Conservation (phyloP, 2,797 vertebrate genomes). For the Girardinus metallicus region DNA sequence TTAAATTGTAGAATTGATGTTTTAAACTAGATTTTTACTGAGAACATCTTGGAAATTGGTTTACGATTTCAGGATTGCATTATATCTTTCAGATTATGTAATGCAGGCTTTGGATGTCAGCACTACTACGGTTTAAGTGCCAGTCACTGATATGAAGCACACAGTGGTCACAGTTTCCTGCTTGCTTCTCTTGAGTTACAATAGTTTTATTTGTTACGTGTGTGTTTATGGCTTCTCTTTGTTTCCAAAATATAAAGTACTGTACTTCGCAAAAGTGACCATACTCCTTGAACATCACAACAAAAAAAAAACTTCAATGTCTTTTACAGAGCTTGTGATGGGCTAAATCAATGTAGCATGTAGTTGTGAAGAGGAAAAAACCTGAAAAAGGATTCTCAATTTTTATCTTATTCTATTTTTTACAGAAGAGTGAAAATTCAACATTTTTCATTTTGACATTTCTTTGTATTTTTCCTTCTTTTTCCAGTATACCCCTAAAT, state of each 20-base stretch:
- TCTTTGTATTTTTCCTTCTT: not conserved
- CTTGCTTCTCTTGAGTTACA: not conserved
- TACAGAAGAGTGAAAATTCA: not conserved
- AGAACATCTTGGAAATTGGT: not conserved
- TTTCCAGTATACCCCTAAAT: not conserved
- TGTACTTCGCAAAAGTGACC: not conserved
- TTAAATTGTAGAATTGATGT: not conserved
- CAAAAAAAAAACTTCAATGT: not conserved
- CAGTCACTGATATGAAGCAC: not conserved
- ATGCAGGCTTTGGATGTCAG: constrained; percentile 2
- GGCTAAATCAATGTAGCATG: not conserved
- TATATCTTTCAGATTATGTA: not conserved
- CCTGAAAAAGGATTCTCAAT: not conserved
- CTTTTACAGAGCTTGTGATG: not conserved
- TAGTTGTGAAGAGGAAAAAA: not conserved
- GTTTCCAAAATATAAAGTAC: constrained; percentile 15
- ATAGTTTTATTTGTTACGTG: not conserved
- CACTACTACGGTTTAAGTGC: not conserved
- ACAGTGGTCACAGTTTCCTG: not conserved
- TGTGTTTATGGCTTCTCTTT: constrained; percentile 6
- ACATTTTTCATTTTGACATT: not conserved
- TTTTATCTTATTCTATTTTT: not conserved
- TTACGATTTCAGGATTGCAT: not conserved
- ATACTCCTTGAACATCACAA: not conserved
- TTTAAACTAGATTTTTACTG: not conserved